These are phyloP conservation scores for Natrix natrix DNA, from an alignment of 2,797 vertebrate species.

Conservation along the genomic window DNA sequence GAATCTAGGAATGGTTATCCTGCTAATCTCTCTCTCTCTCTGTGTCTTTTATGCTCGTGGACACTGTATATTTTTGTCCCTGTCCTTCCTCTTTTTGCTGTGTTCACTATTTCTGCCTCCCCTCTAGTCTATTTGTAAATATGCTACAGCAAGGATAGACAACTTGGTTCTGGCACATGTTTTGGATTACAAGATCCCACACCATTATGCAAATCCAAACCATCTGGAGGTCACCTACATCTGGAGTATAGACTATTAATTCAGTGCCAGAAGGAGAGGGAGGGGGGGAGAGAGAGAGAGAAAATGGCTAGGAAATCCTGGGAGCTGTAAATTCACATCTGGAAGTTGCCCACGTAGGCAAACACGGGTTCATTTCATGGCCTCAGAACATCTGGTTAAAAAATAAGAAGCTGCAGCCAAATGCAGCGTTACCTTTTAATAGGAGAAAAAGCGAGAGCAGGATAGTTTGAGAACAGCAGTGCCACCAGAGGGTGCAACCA, in stretches of 20 bases:
- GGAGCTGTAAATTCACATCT: neutral
- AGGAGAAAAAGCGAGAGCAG: neutral
- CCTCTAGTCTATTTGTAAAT: neutral
- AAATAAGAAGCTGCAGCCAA: neutral
- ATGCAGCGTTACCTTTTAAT: neutral
- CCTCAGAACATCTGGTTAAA: neutral
- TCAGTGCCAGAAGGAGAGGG: neutral
- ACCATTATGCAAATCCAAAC: neutral
- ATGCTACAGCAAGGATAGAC: neutral
- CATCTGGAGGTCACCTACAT: neutral
- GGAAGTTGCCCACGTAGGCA: neutral
- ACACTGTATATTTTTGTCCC: neutral
- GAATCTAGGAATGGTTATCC: rapidly evolving
- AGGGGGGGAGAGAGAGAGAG: neutral
- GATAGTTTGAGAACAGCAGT: neutral
- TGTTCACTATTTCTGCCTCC: neutral
- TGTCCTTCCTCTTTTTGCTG: neutral
- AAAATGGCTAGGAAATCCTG: neutral
- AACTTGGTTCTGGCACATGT: neutral
- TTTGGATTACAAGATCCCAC: neutral
- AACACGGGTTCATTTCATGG: neutral
- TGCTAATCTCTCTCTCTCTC: no score
- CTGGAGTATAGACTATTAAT: neutral
- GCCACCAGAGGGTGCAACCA: neutral
- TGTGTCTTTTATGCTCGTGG: neutral